A percentile compares a stretch with the other conserved stretches of the same genome.
Evolutionary conservation across 2,113 vertebrate genomes (phyloP).

Genomic region (Periophthalmus modestus): DNA sequence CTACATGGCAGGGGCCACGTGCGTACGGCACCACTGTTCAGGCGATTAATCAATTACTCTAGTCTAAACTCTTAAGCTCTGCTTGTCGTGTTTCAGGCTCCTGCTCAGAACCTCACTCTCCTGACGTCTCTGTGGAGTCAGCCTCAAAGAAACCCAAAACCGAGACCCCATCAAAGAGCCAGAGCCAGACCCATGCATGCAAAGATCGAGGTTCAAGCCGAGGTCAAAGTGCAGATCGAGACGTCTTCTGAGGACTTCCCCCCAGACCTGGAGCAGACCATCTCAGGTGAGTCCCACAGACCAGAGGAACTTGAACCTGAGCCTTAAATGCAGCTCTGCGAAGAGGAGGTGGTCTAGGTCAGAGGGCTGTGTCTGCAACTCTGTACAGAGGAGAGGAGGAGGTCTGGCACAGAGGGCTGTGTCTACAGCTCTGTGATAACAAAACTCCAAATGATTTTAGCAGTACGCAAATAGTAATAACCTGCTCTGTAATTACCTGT

Average conservation of each 20-base stretch:
- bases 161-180: constrained; percentile 65
- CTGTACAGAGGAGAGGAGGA: no score
- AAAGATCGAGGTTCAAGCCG: neutral
- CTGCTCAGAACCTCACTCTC: constrained; percentile 9
- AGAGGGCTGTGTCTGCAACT: no score
- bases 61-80: neutral
- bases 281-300: constrained; percentile 68
- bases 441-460: no score
- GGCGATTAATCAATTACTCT: no score
- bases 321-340: no score
- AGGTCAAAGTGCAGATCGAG: neutral
- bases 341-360: no score
- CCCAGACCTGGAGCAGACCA: constrained; percentile 79
- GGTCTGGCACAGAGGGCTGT: no score
- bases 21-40: no score
- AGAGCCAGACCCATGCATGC: neutral
- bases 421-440: no score
- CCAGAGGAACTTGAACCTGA: no score
- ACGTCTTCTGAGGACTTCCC: constrained; percentile 46
- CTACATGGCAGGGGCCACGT: no score
- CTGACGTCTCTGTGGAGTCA: constrained; percentile 47
- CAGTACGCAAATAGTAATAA: no score
- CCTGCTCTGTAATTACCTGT: neutral
- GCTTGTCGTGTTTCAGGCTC: neutral
- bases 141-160: constrained; percentile 76